A percentile compares a stretch with the other conserved stretches of the same genome.
These are phyloP conservation scores for Nanorana parkeri DNA, from an alignment of 2,113 vertebrate species.

Conservation along the genomic window DNA sequence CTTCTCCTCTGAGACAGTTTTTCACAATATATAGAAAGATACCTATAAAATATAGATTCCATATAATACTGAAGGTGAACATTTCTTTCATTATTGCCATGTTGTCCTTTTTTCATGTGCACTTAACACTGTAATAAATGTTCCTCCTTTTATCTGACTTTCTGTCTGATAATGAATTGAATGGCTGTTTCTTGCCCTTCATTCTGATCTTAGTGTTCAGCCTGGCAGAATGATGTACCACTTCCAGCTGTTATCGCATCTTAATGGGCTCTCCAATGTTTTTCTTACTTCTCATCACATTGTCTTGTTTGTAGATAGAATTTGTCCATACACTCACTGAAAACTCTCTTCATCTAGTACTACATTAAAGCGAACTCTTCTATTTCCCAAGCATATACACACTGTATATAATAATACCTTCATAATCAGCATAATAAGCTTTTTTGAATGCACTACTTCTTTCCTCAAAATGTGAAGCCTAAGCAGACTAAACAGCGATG, in stretches of 20 bases:
- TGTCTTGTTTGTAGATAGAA: slow-evolving; percentile 48
- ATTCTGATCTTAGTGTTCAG: slow-evolving; percentile 48
- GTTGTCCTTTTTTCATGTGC: slow-evolving; percentile 1
- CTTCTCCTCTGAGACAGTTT: no score
- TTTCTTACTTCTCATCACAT: slow-evolving; percentile 41
- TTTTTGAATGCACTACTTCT: no score
- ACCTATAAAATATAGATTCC: background rate
- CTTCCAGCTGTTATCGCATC: slow-evolving; percentile 54
- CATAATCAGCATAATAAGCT: no score
- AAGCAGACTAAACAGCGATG: no score
- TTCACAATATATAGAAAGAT: no score
- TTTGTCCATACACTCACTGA: slow-evolving; percentile 33
- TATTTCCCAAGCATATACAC: no score
- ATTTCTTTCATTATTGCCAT: background rate
- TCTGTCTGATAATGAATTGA: slow-evolving; percentile 13
- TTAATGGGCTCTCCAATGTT: slow-evolving; percentile 40
- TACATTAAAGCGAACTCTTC: no score
- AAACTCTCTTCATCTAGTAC: slow-evolving; percentile 14
- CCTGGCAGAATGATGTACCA: slow-evolving; percentile 55
- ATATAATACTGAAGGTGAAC: background rate
- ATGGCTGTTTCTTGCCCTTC: slow-evolving; percentile 46
- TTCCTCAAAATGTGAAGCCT: no score
- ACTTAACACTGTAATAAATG: slow-evolving; percentile 32
- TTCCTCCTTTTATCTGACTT: slow-evolving; percentile 14
- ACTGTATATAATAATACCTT: no score